A percentile compares a stretch with the other conserved stretches of the same genome.
Conservation (phyloP, 2,888 invertebrate genomes). For the Rhyacophila evoluta region DNA sequence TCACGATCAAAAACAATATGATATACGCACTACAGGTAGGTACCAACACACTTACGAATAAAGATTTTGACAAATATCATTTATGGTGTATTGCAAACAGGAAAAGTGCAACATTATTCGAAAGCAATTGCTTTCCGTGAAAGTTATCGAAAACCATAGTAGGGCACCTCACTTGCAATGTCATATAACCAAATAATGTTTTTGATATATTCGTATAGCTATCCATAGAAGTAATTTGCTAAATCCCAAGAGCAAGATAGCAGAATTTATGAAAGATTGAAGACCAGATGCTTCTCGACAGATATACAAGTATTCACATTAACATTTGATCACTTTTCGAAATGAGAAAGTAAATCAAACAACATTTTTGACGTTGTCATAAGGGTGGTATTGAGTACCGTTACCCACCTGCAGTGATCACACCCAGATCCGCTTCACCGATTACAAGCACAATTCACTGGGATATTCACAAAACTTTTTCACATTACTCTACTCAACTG, state of each 20-base stretch:
- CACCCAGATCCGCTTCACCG: constrained; percentile 46
- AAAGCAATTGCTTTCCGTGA: not conserved
- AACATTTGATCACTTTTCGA: not conserved
- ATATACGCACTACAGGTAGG: too few relatives aligned
- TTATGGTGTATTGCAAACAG: not conserved
- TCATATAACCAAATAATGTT: not conserved
- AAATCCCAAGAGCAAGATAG: not conserved
- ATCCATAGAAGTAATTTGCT: not conserved
- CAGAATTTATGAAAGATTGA: not conserved
- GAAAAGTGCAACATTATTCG: not conserved
- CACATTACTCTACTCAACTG: constrained; percentile 34
- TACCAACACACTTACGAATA: too few relatives aligned
- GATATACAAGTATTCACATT: not conserved
- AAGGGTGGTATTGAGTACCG: constrained; percentile 44
- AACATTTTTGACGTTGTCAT: constrained; percentile 48
- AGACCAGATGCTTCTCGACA: not conserved
- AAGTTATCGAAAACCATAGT: not conserved
- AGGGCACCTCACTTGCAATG: not conserved
- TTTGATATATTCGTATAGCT: not conserved
- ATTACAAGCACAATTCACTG: constrained; percentile 37
- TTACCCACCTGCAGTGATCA: constrained; percentile 49
- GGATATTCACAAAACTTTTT: constrained; percentile 27
- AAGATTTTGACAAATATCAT: too few relatives aligned
- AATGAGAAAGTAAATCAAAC: constrained; percentile 27
- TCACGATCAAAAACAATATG: too few relatives aligned